These are phyloP conservation scores for Pteria penguin DNA, from an alignment of 2,888 invertebrate genomes.

Conservation along the genomic window DNA sequence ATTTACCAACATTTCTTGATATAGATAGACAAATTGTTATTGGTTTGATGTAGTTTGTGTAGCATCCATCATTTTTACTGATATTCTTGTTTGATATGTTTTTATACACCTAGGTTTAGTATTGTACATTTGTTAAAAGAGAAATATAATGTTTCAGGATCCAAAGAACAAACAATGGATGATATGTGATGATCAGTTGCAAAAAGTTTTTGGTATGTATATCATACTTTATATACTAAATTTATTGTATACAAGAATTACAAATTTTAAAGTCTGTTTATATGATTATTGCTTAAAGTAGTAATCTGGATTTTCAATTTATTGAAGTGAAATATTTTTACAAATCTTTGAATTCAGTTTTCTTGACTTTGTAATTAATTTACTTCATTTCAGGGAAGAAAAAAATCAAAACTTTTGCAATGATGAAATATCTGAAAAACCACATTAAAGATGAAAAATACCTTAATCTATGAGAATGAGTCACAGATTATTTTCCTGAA, in stretches of 20 bases:
- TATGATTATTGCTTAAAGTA: background rate
- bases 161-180: constrained; percentile 97
- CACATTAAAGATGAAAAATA: constrained; percentile 86
- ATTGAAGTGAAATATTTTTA: too few species aligned
- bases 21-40: too few species aligned
- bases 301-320: too few species aligned
- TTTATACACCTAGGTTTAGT: too few species aligned
- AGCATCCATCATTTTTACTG: too few species aligned
- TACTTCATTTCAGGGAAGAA: constrained; percentile 84
- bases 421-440: constrained; percentile 97
- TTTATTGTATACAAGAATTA: background rate
- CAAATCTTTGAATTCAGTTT: too few species aligned
- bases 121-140: too few species aligned
- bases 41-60: too few species aligned
- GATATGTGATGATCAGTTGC: constrained; percentile 93
- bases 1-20: too few species aligned
- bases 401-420: constrained; percentile 95
- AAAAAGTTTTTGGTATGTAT: constrained; percentile 89
- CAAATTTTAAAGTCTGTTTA: background rate
- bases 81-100: too few species aligned
- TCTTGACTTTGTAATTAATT: too few species aligned
- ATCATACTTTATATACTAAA: background rate
- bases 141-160: constrained; percentile 86
- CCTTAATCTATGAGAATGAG: too few species aligned
- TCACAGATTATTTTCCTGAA: background rate